Conservation (phyloP, 2,888 invertebrate species). For the Alloscopus bannaensis region DNA sequence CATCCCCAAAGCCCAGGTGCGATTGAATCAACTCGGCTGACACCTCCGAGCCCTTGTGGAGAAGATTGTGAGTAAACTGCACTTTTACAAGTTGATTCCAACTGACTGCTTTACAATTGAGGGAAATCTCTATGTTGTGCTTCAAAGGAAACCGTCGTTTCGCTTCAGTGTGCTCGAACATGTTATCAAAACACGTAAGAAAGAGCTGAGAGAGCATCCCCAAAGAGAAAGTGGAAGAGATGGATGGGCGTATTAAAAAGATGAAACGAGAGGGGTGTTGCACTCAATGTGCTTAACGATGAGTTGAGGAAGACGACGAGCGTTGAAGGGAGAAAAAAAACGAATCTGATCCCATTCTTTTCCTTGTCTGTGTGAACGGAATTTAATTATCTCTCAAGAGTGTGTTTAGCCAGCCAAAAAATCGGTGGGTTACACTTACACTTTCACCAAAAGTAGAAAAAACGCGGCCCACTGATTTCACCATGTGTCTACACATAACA, state of each 20-base stretch:
- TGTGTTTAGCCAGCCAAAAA: conserved; percentile 68
- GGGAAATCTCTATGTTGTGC: not conserved
- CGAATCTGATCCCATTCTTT: conserved; percentile 66
- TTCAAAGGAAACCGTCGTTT: conserved; percentile 13
- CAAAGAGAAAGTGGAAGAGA: conserved; percentile 16
- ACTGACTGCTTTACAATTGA: not conserved
- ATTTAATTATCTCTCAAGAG: conserved; percentile 72
- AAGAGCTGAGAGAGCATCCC: not conserved
- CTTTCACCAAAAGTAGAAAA: no score
- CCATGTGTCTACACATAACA: no score
- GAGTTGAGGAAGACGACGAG: conserved; percentile 43
- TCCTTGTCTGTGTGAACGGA: conserved; percentile 67
- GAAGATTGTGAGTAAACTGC: no score
- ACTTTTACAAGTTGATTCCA: not conserved
- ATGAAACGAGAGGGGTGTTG: conserved; percentile 53
- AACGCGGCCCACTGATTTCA: no score
- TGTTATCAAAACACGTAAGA: not conserved
- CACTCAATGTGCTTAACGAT: conserved; percentile 55
- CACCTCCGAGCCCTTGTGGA: no score
- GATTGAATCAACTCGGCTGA: no score
- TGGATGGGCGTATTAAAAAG: conserved; percentile 52
- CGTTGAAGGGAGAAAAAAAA: conserved; percentile 53
- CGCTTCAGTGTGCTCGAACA: no score
- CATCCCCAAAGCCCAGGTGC: no score
- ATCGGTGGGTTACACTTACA: conserved; percentile 55